Evolutionary conservation across 2,888 invertebrate genomes (phyloP).

Genomic region (Acanthosepion esculentum): DNA sequence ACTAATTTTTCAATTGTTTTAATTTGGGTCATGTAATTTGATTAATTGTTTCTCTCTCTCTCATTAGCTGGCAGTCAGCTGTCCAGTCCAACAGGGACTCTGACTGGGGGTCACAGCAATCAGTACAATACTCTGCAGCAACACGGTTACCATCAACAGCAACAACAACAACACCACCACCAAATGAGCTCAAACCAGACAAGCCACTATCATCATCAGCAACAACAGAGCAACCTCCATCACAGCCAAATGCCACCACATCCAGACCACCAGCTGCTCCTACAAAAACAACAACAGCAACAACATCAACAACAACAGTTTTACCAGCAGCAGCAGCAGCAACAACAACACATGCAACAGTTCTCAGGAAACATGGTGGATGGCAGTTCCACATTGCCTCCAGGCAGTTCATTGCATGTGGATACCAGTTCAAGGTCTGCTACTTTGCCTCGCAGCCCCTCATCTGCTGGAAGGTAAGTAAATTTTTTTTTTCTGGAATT

Average conservation of each 20-base stretch:
- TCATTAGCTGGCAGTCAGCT: conserved; percentile 52
- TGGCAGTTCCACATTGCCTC: conserved; percentile 47
- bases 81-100: conserved; percentile 53
- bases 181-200: conserved; percentile 54
- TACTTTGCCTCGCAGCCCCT: conserved; percentile 61
- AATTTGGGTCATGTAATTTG: background rate
- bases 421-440: conserved; percentile 62
- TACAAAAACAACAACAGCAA: conserved; percentile 55
- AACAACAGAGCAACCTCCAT: conserved; percentile 54
- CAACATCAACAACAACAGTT: conserved; percentile 50
- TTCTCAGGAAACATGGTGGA: conserved; percentile 49
- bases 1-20: background rate
- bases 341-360: conserved; percentile 56
- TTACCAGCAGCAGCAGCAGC: conserved; percentile 52
- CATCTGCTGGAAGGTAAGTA: conserved; percentile 66
- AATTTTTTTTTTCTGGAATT: background rate
- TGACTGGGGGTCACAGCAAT: conserved; percentile 49
- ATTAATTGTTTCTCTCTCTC: background rate
- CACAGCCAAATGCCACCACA: conserved; percentile 51
- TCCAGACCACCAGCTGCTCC: conserved; percentile 54
- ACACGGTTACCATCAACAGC: conserved; percentile 55
- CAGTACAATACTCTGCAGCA: conserved; percentile 53
- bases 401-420: conserved; percentile 64
- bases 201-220: conserved; percentile 55
- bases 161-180: conserved; percentile 50